phyloP scores from a whole-genome alignment of 2,113 vertebrate species.

The Pygoscelis adeliae region DNA sequence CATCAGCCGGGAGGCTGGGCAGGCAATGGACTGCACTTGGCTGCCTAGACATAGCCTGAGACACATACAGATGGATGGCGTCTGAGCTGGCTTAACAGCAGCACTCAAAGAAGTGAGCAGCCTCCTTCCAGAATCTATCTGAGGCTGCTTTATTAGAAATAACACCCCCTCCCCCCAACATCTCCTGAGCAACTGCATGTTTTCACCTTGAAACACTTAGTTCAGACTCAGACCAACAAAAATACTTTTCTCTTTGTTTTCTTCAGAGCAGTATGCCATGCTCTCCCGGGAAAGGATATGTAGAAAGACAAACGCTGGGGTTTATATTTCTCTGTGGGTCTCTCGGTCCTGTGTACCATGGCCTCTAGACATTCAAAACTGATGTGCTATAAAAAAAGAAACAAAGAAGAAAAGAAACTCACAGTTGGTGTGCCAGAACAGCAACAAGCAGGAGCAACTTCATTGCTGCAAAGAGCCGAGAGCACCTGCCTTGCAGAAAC shows the following conservation, averaged over 20 bases:
- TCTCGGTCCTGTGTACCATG: background rate
- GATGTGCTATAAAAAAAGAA: background rate
- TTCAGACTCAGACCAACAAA: background rate
- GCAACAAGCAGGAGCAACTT: background rate
- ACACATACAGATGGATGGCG: fast-evolving
- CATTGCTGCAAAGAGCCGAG: background rate
- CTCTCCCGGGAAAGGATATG: background rate
- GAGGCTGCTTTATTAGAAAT: background rate
- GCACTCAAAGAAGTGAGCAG: background rate
- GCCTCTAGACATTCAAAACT: background rate
- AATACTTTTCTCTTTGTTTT: background rate
- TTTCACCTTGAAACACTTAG: background rate
- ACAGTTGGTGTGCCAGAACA: background rate
- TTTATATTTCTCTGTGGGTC: background rate
- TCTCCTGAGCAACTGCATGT: background rate
- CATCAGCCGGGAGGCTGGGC: background rate
- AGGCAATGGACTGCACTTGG: too few species aligned
- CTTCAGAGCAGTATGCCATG: background rate
- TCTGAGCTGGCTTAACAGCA: background rate
- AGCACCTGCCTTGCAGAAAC: background rate
- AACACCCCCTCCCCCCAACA: background rate
- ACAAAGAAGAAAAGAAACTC: background rate
- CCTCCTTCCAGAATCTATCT: background rate
- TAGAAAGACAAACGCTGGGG: background rate
- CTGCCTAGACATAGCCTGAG: background rate